Conservation (phyloP, 2,113 vertebrate species). For the Mesembrinibis cayennensis region DNA sequence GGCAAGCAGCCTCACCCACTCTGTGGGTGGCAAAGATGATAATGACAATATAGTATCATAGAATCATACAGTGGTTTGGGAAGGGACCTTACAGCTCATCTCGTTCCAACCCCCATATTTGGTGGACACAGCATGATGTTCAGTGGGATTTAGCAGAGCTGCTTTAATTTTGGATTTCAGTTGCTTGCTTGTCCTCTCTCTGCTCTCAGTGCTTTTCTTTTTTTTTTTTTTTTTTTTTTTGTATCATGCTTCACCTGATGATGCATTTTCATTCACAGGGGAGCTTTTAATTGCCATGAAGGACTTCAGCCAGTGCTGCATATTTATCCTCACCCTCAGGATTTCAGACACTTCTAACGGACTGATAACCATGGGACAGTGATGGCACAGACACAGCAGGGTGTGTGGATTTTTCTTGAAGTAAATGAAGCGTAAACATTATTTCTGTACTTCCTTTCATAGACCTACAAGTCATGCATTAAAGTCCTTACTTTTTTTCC, state of each 20-base stretch:
- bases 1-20: neutral
- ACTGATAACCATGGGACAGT: neutral
- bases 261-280: neutral
- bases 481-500: neutral
- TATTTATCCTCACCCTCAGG: neutral
- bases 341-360: neutral
- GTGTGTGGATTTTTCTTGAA: neutral
- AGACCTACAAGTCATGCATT: neutral
- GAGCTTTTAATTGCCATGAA: neutral
- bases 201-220: neutral
- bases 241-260: neutral
- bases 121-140: neutral
- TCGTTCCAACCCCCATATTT: neutral
- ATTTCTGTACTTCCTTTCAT: neutral
- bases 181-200: neutral
- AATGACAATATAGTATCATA: neutral
- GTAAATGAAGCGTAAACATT: neutral
- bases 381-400: slow-evolving; percentile 6
- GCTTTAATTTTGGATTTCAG: neutral
- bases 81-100: neutral
- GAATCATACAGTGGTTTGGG: neutral
- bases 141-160: neutral
- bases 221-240: too few relatives aligned
- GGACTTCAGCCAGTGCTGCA: neutral
- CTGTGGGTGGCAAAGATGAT: neutral